These are phyloP conservation scores for Lacerta viridis DNA, from an alignment of 2,797 vertebrate species.

Conservation along the genomic window DNA sequence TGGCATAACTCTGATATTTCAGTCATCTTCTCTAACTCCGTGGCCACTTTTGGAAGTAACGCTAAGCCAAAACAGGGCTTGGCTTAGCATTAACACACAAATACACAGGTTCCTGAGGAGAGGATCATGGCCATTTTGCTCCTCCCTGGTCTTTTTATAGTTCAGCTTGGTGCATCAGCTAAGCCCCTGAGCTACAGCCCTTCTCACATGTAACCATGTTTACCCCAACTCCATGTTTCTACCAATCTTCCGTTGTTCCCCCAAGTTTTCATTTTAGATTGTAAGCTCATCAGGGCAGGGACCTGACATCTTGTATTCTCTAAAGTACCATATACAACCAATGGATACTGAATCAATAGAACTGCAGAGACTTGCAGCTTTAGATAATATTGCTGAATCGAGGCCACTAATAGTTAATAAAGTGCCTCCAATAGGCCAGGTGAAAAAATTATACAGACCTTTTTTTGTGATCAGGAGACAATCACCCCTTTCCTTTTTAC, in stretches of 20 bases:
- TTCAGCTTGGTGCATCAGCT: too few species aligned
- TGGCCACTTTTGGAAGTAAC: too few species aligned
- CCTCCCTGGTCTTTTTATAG: too few species aligned
- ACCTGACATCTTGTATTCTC: background rate
- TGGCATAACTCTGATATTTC: background rate
- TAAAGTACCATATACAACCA: background rate
- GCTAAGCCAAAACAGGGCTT: too few species aligned
- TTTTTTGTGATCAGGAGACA: background rate
- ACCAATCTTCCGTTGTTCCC: background rate
- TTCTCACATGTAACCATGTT: background rate
- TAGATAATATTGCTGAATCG: background rate
- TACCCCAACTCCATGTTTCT: background rate
- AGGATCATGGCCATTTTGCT: too few species aligned
- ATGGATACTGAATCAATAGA: background rate
- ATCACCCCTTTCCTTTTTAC: background rate
- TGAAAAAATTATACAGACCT: background rate
- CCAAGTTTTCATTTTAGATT: background rate
- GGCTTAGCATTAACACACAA: too few species aligned
- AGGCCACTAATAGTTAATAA: background rate
- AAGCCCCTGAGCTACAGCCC: too few species aligned
- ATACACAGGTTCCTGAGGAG: too few species aligned
- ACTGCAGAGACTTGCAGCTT: background rate
- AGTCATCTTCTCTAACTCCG: background rate
- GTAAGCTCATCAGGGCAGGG: background rate
- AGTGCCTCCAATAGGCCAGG: too few species aligned